These are phyloP conservation scores for Corythornis madagascariensis DNA, from an alignment of 2,113 vertebrate genomes.

Conservation along the genomic window DNA sequence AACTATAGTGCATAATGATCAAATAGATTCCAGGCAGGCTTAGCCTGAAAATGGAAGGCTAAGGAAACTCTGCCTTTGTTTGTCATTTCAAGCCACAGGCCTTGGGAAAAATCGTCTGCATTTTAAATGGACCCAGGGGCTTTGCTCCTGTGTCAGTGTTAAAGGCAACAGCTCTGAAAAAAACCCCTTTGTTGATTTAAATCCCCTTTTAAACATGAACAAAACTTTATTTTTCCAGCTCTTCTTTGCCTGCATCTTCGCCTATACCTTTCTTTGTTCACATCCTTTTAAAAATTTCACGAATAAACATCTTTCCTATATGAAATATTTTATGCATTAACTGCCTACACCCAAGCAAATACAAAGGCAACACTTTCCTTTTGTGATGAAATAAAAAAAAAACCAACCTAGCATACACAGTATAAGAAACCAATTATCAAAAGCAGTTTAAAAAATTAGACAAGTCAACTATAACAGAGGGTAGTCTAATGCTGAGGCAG, in stretches of 20 bases:
- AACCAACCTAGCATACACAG: not conserved
- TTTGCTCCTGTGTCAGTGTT: not conserved
- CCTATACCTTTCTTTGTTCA: not conserved
- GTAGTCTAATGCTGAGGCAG: not conserved
- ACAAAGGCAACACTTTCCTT: not conserved
- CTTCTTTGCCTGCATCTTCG: not conserved
- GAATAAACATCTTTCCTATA: not conserved
- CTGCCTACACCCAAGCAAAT: not conserved
- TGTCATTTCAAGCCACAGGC: constrained; percentile 39
- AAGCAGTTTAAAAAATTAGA: not conserved
- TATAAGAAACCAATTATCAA: not conserved
- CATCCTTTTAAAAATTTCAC: not conserved
- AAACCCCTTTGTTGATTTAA: not conserved
- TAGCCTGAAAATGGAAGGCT: constrained; percentile 49
- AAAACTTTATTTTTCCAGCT: not conserved
- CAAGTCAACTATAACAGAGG: not conserved
- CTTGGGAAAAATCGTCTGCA: constrained; percentile 22
- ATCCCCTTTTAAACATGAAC: not conserved
- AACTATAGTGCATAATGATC: constrained; percentile 49
- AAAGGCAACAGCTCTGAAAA: constrained; percentile 31
- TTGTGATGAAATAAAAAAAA: not conserved
- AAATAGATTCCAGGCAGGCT: constrained; percentile 63
- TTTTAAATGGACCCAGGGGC: constrained; percentile 24
- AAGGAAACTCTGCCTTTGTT: constrained; percentile 55
- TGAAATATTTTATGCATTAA: not conserved